phyloP scores from a whole-genome alignment of 2,797 vertebrate genomes.

The Scyliorhinus canicula region DNA sequence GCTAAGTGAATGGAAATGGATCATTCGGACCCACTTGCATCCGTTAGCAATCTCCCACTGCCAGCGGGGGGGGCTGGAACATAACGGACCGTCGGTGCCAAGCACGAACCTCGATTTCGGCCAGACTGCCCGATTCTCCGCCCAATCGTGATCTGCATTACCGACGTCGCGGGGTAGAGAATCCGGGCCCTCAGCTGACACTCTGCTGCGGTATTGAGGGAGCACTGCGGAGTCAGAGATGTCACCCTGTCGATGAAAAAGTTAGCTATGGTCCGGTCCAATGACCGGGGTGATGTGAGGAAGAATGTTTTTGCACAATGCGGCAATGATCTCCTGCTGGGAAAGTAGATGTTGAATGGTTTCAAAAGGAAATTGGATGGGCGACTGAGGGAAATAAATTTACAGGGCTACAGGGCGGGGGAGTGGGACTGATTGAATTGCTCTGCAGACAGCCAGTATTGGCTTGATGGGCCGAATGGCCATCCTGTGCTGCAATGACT shows the following conservation, averaged over 20 bases:
- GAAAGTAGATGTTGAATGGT: neutral
- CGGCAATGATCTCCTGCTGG: neutral
- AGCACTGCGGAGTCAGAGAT: neutral
- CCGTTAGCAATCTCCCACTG: too few species aligned
- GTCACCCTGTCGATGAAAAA: neutral
- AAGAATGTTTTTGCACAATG: neutral
- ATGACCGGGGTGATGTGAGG: neutral
- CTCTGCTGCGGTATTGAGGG: neutral
- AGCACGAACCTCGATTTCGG: too few species aligned
- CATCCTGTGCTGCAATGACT: neutral
- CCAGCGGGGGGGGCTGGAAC: too few species aligned
- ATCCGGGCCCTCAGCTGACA: neutral
- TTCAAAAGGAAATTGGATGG: neutral
- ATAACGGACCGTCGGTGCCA: too few species aligned
- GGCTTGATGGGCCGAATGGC: neutral
- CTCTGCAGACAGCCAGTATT: too few species aligned
- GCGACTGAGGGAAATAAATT: too few species aligned
- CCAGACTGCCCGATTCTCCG: too few species aligned
- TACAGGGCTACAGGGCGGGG: neutral
- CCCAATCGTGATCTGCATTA: too few species aligned
- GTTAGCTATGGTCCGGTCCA: neutral
- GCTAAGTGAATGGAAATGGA: too few species aligned
- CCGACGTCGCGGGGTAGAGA: too few species aligned
- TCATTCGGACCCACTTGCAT: too few species aligned
- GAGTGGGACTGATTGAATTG: neutral